These are phyloP conservation scores for Diadophis punctatus DNA, from an alignment of 2,113 vertebrate genomes.

Conservation along the genomic window DNA sequence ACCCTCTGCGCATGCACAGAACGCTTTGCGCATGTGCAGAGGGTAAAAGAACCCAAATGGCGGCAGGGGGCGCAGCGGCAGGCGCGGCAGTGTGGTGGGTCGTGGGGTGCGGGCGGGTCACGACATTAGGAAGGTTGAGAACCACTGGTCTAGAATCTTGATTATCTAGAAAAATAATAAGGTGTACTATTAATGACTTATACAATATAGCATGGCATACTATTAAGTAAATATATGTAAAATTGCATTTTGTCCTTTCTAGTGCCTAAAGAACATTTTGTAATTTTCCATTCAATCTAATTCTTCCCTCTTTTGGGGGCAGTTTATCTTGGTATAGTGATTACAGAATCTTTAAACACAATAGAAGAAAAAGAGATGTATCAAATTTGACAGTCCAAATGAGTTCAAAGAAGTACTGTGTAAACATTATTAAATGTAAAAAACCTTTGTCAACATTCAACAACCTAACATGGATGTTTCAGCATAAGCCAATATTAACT, in stretches of 20 bases:
- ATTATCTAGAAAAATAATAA: neutral
- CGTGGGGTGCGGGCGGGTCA: no score
- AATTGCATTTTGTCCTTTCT: neutral
- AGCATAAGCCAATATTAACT: constrained; percentile 58
- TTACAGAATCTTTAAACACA: constrained; percentile 53
- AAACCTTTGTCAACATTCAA: constrained; percentile 68
- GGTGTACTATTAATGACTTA: neutral
- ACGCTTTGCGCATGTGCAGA: no score
- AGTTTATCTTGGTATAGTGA: constrained; percentile 37
- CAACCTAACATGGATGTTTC: constrained; percentile 63
- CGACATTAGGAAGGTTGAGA: no score
- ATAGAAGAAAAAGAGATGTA: constrained; percentile 35
- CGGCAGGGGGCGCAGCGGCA: no score
- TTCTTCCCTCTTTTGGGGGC: neutral
- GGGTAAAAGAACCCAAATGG: no score
- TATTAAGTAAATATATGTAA: neutral
- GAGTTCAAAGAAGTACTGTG: constrained; percentile 68
- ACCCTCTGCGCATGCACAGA: no score
- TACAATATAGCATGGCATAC: neutral
- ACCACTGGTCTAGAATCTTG: no score
- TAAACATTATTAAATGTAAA: constrained; percentile 77
- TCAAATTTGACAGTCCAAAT: constrained; percentile 72
- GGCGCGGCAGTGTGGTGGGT: no score
- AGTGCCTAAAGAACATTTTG: rapidly evolving
- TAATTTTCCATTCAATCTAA: neutral